Evolutionary conservation across 2,113 vertebrate species (phyloP), one percentile per base, ranked within the genome.

Genomic region (Ailurus styani): DNA sequence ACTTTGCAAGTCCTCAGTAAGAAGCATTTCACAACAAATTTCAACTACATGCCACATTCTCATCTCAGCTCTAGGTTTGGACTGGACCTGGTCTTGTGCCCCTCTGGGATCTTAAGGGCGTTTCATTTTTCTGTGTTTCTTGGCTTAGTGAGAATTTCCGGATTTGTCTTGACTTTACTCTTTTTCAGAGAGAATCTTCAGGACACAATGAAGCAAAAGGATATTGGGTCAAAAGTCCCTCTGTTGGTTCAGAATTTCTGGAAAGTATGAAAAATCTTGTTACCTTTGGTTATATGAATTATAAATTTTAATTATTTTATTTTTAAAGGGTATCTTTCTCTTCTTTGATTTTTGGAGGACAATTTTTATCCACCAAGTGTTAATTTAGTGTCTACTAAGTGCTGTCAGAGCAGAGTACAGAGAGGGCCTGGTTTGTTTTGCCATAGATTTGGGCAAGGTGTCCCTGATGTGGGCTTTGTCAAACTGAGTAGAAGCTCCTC

Each of bases 121-220:
- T 95, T 96, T 93, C 25, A 27, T 95, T 96, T 97, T 60, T 68
- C 75, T 94, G 90, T 97, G 79, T 96, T 94, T 94, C 45, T 96
- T 98, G 97, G 94, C 90, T 94, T 90, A 29, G 45, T 54, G 50
- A 84, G 57, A 81, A 64, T 88, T 93, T 92, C 90, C 79, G 93
- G 93, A 81, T 95, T 78, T 62, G 75, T 90, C 90, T 96, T 95
- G 72, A 87, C 75, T 70, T 75, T 27, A 78, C n/a, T 89, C 68
- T 93, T 83, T 45, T 37, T 94, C 64, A 77, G 83, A 55, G 83
- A 96, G 45, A 93, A 64, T 45, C 87, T 95, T 95, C 52, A 95
- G 96, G 90, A 96, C 92, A 94, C 34, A 45, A 20, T 54, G 81
- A 96, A 57, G 60, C 96, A 37, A 57, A 93, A 92, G 57, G 55